Evolutionary conservation across 1,140 invertebrate species (phyloP).

Genomic region (Nilaparvata lugens): DNA sequence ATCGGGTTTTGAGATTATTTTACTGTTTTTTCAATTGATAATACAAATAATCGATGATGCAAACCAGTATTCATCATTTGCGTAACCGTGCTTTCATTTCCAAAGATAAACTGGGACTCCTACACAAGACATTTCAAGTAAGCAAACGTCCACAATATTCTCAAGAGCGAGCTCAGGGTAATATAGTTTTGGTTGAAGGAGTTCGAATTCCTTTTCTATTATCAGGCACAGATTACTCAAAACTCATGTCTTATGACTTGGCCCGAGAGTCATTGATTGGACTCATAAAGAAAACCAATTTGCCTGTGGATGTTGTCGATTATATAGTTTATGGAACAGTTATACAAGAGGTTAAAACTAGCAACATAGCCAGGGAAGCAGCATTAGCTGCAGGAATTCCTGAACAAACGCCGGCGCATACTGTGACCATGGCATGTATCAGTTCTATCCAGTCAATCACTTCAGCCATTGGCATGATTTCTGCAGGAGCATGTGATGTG

Average conservation of each 20-base stretch:
- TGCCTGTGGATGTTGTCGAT: conserved; percentile 78
- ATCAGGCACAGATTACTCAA: conserved; percentile 88
- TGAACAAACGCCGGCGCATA: conserved; percentile 89
- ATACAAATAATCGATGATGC: too few relatives aligned
- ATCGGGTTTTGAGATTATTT: too few relatives aligned
- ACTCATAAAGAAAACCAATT: conserved; percentile 68
- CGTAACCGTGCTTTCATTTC: too few relatives aligned
- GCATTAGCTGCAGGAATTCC: conserved; percentile 88
- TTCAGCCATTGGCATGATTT: conserved; percentile 70
- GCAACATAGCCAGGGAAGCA: conserved; percentile 88
- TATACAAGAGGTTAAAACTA: conserved; percentile 96
- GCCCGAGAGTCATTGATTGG: conserved; percentile 80
- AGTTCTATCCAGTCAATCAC: conserved; percentile 91
- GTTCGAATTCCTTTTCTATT: conserved; percentile 93
- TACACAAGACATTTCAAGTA: too few relatives aligned
- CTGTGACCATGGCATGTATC: conserved; percentile 98
- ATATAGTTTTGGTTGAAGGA: conserved; percentile 93
- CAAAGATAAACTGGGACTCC: too few relatives aligned
- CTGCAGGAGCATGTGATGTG: conserved; percentile 77
- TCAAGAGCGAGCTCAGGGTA: conserved; percentile 52
- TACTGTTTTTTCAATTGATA: too few relatives aligned
- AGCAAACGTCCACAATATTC: too few relatives aligned
- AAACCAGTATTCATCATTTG: too few relatives aligned
- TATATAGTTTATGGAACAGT: conserved; percentile 96
- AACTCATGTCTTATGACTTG: conserved; percentile 92